phyloP scores from a whole-genome alignment of 2,797 vertebrate genomes.

The Cossypha dichroa region DNA sequence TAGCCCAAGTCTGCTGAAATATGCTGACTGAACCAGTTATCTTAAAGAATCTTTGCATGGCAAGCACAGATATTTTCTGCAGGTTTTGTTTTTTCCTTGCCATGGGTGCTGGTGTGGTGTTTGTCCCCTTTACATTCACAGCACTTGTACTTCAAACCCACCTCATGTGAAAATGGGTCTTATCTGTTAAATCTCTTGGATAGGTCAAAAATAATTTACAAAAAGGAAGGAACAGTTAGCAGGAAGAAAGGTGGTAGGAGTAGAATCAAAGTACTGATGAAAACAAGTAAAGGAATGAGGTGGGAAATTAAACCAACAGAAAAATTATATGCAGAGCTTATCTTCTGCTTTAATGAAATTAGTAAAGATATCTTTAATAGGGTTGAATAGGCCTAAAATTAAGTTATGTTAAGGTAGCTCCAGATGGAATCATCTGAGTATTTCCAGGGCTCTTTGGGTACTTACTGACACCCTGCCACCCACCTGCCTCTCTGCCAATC shows the following conservation, averaged over 20 bases:
- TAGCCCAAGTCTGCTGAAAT: slow-evolving; percentile 40
- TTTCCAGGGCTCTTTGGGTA: neutral
- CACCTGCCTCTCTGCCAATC: neutral
- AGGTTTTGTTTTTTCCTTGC: neutral
- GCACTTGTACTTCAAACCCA: neutral
- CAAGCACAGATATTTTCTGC: neutral
- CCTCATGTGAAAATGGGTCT: neutral
- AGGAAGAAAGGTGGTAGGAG: neutral
- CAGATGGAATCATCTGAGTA: neutral
- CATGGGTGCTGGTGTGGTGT: neutral
- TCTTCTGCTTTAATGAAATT: neutral
- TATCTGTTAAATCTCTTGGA: neutral
- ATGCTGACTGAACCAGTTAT: neutral
- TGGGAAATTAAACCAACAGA: neutral
- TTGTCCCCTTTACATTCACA: neutral
- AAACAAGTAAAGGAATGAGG: neutral
- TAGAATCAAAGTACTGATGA: neutral
- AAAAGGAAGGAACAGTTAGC: neutral
- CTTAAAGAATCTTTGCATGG: neutral
- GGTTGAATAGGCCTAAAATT: neutral
- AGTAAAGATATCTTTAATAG: neutral
- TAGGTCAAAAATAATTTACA: neutral
- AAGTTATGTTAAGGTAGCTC: neutral
- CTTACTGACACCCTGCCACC: neutral
- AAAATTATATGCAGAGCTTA: neutral